Percentiles rank a stretch among this genome's conserved stretches.
phyloP scores from a whole-genome alignment of 2,797 vertebrate genomes.

The Smutsia gigantea region DNA sequence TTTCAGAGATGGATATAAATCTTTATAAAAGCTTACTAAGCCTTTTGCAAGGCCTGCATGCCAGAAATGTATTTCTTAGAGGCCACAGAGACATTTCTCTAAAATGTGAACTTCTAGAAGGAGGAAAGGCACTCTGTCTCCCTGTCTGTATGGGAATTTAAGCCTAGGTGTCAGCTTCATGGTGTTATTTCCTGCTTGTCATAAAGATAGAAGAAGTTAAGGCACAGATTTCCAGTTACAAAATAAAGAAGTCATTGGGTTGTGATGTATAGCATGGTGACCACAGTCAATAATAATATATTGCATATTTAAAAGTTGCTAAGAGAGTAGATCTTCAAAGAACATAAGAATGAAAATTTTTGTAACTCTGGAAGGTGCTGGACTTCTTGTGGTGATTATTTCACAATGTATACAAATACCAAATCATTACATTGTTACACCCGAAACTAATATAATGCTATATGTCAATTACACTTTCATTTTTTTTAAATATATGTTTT shows the following conservation, averaged over 20 bases:
- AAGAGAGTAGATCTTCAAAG: not conserved
- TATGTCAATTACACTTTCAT: not conserved
- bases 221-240: not conserved
- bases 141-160: not conserved
- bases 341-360: not conserved
- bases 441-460: not conserved
- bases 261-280: not conserved
- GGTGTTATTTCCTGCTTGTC: not conserved
- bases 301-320: not conserved
- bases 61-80: not conserved
- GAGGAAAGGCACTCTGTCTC: not conserved
- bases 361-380: not conserved
- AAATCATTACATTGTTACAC: not conserved
- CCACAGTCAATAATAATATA: not conserved
- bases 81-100: conserved; percentile 9
- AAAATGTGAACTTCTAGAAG: not conserved
- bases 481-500: not conserved
- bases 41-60: not conserved
- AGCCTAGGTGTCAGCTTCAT: not conserved
- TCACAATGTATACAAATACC: not conserved
- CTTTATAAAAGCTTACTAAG: conserved; percentile 52
- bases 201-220: not conserved
- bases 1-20: conserved; percentile 4
- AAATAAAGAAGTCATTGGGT: too few species aligned
- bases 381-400: not conserved